phyloP scores from a whole-genome alignment of 2,113 vertebrate species.

The Eonycteris spelaea region DNA sequence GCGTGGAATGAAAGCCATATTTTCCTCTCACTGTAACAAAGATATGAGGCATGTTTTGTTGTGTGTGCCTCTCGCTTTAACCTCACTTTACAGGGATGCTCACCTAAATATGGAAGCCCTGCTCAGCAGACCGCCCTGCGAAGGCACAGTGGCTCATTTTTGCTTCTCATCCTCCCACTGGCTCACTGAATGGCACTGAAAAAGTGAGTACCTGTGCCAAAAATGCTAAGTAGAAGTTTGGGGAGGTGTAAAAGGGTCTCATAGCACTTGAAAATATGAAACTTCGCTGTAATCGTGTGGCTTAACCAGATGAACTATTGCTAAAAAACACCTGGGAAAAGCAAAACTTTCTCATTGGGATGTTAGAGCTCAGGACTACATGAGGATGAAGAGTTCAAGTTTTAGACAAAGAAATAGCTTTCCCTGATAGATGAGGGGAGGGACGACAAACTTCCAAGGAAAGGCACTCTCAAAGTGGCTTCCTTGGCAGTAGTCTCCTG shows the following conservation, averaged over 20 bases:
- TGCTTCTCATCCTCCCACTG: neutral
- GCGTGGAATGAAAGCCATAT: neutral
- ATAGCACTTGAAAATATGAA: neutral
- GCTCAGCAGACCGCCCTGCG: neutral
- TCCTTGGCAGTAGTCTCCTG: neutral
- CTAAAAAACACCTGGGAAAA: neutral
- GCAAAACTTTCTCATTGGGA: neutral
- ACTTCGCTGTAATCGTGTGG: fast-evolving
- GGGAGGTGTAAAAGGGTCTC: neutral
- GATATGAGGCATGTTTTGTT: neutral
- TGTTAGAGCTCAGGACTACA: neutral
- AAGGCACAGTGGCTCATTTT: neutral
- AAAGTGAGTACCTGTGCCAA: neutral
- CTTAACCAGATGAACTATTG: neutral
- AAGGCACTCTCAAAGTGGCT: neutral
- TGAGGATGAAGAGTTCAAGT: neutral
- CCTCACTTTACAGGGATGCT: neutral
- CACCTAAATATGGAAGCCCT: neutral
- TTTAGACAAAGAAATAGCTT: neutral
- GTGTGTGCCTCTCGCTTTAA: neutral
- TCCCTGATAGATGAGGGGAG: neutral
- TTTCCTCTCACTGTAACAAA: neutral
- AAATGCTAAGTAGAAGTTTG: neutral
- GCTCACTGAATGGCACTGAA: neutral
- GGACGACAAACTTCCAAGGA: neutral